Evolutionary conservation across 2,113 vertebrate species (phyloP).

Genomic region (Dendropsophus ebraccatus): DNA sequence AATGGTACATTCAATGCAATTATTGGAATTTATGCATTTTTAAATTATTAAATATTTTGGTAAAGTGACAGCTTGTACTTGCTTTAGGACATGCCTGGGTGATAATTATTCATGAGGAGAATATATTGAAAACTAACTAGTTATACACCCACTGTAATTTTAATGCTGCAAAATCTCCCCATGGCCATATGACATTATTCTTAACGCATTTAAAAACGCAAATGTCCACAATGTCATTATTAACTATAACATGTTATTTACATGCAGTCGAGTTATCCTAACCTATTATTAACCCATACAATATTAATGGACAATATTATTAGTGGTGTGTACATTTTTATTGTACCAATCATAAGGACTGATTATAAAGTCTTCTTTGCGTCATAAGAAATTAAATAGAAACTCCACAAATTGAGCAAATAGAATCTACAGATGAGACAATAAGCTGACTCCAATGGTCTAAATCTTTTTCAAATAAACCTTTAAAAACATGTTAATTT

Average conservation of each 20-base stretch:
- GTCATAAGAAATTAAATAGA: background rate
- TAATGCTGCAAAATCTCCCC: conserved; percentile 80
- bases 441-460: background rate
- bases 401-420: background rate
- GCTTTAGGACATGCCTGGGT: conserved; percentile 83
- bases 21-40: conserved; percentile 80
- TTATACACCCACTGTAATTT: conserved; percentile 79
- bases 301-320: background rate
- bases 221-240: conserved; percentile 74
- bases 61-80: conserved; percentile 86
- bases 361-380: background rate
- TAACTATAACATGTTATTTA: conserved; percentile 65
- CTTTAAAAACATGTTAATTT: background rate
- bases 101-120: conserved; percentile 88
- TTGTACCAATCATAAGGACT: background rate
- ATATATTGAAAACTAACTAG: conserved; percentile 87
- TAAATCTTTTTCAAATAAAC: background rate
- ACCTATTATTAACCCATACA: background rate
- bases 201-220: conserved; percentile 74
- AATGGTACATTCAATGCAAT: conserved; percentile 64
- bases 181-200: conserved; percentile 80
- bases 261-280: conserved; percentile 7
- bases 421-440: background rate
- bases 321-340: background rate
- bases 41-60: conserved; percentile 87